Evolutionary conservation across 2,888 invertebrate species (phyloP).

Genomic region (Drepana falcataria): DNA sequence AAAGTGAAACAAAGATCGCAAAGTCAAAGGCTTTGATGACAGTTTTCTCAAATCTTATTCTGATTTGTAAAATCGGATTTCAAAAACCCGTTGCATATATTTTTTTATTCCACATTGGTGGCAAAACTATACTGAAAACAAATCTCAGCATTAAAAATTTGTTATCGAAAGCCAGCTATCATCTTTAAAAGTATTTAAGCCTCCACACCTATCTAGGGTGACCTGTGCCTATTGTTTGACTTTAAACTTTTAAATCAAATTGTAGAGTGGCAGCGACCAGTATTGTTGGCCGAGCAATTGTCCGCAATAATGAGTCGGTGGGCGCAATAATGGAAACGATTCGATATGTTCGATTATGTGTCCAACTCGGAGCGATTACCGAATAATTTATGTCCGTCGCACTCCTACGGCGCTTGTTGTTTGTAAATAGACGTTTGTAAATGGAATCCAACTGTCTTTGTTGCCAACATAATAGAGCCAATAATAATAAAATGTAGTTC

Average conservation of each 20-base stretch:
- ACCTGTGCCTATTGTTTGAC: constrained; percentile 28
- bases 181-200: not conserved
- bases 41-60: no score
- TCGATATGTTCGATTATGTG: constrained; percentile 26
- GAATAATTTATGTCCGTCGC: constrained; percentile 33
- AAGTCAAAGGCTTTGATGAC: no score
- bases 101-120: no score
- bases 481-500: not conserved
- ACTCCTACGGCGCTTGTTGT: constrained; percentile 10
- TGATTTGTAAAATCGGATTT: no score
- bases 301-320: constrained; percentile 23
- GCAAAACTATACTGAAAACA: no score
- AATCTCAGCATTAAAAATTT: no score
- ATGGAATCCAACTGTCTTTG: not conserved
- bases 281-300: constrained; percentile 26
- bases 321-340: constrained; percentile 24
- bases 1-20: no score
- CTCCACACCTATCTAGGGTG: not conserved
- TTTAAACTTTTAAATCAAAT: constrained; percentile 24
- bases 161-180: no score
- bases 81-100: no score
- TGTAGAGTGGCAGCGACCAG: constrained; percentile 18
- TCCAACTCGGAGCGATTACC: constrained; percentile 34
- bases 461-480: not conserved
- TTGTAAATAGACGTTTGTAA: constrained; percentile 11